Conservation (phyloP, 2,113 vertebrate species). For the Trematomus loennbergii region DNA sequence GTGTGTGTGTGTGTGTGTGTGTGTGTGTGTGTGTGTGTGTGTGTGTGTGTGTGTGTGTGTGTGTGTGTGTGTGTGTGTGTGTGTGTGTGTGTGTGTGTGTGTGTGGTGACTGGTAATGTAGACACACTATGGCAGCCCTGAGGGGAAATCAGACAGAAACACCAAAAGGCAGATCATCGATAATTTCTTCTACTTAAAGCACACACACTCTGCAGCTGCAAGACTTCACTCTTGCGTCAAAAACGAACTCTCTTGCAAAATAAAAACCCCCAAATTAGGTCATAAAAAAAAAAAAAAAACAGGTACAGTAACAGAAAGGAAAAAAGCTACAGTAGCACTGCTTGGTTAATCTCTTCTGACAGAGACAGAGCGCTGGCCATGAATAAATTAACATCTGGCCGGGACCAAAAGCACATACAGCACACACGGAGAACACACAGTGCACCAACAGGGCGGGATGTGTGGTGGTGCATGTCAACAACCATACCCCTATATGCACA, state of each 20-base stretch:
- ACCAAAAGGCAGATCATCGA: conserved; percentile 3
- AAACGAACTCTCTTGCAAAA: not conserved
- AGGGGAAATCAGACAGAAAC: conserved; percentile 6
- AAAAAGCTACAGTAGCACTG: not conserved
- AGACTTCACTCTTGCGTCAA: not conserved
- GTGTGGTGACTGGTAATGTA: conserved; percentile 9
- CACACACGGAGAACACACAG: conserved; percentile 10
- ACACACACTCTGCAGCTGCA: not conserved
- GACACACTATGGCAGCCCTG: not conserved
- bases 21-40: too few relatives aligned
- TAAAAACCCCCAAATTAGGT: not conserved
- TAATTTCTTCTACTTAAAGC: not conserved
- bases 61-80: too few relatives aligned
- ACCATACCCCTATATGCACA: not conserved
- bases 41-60: too few relatives aligned
- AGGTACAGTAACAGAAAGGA: not conserved
- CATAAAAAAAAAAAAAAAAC: not conserved
- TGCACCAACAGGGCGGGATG: not conserved
- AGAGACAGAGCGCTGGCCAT: conserved; percentile 50
- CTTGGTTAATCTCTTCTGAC: conserved; percentile 47
- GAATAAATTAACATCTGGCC: conserved; percentile 72
- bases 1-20: conserved; percentile 1
- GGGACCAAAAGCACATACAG: conserved; percentile 11
- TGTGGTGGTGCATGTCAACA: not conserved
- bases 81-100: not conserved